phyloP scores from a whole-genome alignment of 2,113 vertebrate species.

The Brienomyrus brachyistius region DNA sequence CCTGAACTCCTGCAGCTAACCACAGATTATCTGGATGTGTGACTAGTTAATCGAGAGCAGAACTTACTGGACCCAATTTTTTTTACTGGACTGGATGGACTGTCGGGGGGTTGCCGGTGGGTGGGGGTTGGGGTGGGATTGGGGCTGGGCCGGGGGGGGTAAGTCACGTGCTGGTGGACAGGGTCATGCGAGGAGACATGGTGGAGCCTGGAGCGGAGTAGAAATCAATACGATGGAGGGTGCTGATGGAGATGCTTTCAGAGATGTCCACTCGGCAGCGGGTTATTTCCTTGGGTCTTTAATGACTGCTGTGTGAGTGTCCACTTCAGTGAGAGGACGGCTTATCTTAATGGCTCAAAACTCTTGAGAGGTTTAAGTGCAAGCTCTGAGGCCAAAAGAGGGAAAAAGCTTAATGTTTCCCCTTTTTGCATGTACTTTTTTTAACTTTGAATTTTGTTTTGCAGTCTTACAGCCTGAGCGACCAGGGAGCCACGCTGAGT shows the following conservation, averaged over 20 bases:
- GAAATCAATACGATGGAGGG: slow-evolving; percentile 41
- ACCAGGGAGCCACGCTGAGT: slow-evolving; percentile 35
- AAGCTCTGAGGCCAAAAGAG: not conserved
- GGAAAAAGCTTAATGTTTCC: slow-evolving; percentile 4
- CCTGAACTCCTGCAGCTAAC: slow-evolving; percentile 35
- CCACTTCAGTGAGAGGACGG: slow-evolving; percentile 2
- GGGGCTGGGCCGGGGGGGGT: not conserved
- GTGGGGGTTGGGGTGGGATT: slow-evolving; percentile 28
- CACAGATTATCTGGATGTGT: slow-evolving; percentile 45
- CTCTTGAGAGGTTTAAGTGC: slow-evolving; percentile 2
- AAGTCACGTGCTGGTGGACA: slow-evolving; percentile 30
- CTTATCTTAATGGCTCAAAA: not conserved
- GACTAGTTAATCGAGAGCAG: slow-evolving; percentile 49
- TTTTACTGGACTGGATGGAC: slow-evolving; percentile 34
- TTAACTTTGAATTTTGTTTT: slow-evolving; percentile 7
- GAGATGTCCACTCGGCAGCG: not conserved
- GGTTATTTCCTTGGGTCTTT: slow-evolving; percentile 13
- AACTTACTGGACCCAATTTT: slow-evolving; percentile 41
- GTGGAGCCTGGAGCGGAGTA: slow-evolving; percentile 9
- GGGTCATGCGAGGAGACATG: slow-evolving; percentile 26
- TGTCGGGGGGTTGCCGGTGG: slow-evolving; percentile 28
- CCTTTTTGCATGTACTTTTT: slow-evolving; percentile 12
- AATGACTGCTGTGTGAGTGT: slow-evolving; percentile 11
- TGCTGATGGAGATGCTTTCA: slow-evolving; percentile 23
- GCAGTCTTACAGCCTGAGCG: slow-evolving; percentile 33